Evolutionary conservation across 2,113 vertebrate species (phyloP).

Genomic region (Ciconia stormi): DNA sequence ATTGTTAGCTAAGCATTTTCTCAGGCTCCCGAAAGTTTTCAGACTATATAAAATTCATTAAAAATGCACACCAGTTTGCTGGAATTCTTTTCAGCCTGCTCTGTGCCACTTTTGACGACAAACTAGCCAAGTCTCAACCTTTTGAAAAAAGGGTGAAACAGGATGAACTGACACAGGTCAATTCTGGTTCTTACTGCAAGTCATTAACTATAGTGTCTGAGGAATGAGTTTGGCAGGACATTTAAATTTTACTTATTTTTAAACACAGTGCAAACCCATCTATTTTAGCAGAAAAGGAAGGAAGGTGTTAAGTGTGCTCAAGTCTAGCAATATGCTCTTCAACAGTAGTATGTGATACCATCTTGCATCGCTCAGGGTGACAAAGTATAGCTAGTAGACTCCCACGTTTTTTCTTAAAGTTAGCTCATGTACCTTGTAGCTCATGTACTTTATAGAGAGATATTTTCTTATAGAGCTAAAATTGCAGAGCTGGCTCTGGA

Average conservation of each 20-base stretch:
- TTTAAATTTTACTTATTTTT: not conserved
- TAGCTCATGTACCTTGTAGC: not conserved
- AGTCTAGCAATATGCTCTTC: conserved; percentile 7
- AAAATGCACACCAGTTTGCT: not conserved
- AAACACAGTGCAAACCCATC: not conserved
- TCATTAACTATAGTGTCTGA: not conserved
- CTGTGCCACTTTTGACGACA: not conserved
- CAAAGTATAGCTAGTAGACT: not conserved
- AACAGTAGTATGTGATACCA: not conserved
- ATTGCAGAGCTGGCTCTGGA: not conserved
- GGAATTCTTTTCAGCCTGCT: not conserved
- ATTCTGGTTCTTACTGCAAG: not conserved
- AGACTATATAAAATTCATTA: not conserved
- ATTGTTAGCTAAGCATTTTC: not conserved
- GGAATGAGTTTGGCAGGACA: not conserved
- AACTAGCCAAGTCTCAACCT: not conserved
- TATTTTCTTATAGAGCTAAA: not conserved
- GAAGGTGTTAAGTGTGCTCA: not conserved
- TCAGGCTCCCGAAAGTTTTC: not conserved
- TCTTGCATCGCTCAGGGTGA: not conserved
- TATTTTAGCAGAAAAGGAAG: not conserved
- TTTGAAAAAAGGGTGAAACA: not conserved
- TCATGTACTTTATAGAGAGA: not conserved
- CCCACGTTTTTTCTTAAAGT: conserved; percentile 4
- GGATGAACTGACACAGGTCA: not conserved